Evolutionary conservation across 2,888 invertebrate genomes (phyloP).

Genomic region (Apamea sordens): DNA sequence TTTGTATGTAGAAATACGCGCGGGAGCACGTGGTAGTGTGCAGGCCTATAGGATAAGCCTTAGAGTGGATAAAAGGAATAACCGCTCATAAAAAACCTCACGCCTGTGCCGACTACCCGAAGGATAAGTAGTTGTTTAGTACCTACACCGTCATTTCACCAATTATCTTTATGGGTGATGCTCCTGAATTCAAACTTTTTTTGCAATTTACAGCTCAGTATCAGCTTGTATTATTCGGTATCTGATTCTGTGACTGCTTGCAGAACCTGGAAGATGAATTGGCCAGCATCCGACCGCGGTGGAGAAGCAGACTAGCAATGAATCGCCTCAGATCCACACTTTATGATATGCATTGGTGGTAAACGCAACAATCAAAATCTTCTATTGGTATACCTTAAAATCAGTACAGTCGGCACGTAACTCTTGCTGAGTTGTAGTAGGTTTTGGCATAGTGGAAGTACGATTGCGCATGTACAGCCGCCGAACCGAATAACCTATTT

Average conservation of each 20-base stretch:
- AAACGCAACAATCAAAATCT: not conserved
- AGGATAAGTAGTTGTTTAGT: not conserved
- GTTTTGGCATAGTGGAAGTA: not conserved
- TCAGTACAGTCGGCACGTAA: not conserved
- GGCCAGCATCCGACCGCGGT: slow-evolving; percentile 30
- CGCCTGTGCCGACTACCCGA: not conserved
- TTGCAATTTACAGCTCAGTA: not conserved
- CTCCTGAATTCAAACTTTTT: not conserved
- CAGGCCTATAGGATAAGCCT: not conserved
- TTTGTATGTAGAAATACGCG: too few relatives aligned
- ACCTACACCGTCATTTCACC: not conserved
- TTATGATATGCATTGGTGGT: slow-evolving; percentile 17
- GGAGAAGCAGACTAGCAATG: slow-evolving; percentile 34
- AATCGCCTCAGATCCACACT: slow-evolving; percentile 22
- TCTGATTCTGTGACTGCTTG: slow-evolving; percentile 44
- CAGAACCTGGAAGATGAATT: slow-evolving; percentile 42
- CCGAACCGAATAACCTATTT: too few relatives aligned
- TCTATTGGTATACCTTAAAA: not conserved
- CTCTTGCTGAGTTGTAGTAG: too few relatives aligned
- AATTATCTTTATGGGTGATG: not conserved
- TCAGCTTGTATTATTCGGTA: not conserved
- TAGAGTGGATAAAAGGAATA: not conserved
- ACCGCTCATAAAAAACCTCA: not conserved
- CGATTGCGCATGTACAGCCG: too few relatives aligned
- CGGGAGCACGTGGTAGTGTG: not conserved